phyloP scores from a whole-genome alignment of 2,113 vertebrate genomes.

The Spizaetus ornatus region DNA sequence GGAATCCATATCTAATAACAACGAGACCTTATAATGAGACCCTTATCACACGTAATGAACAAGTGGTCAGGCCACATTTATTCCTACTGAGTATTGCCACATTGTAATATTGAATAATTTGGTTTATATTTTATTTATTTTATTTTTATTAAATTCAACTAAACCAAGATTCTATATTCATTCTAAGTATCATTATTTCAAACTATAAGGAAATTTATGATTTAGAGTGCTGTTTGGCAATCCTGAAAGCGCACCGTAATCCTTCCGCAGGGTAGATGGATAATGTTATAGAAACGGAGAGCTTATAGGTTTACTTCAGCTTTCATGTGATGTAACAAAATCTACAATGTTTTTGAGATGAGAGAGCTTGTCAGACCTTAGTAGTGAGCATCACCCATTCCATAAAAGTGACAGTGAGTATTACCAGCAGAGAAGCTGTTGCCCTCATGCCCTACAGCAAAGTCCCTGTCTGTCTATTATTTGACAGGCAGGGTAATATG shows the following conservation, averaged over 20 bases:
- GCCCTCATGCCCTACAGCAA: slow-evolving; percentile 42
- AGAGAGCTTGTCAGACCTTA: slow-evolving; percentile 61
- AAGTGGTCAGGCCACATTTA: neutral
- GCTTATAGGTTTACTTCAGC: neutral
- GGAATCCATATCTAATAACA: neutral
- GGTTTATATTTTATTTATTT: neutral
- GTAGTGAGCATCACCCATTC: slow-evolving; percentile 41
- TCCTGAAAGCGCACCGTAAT: neutral
- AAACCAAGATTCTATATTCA: neutral
- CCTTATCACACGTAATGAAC: neutral
- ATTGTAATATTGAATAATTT: neutral
- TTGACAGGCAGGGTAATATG: slow-evolving; percentile 63
- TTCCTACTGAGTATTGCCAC: neutral
- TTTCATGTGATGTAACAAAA: slow-evolving; percentile 20
- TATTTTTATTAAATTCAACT: neutral
- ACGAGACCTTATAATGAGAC: neutral
- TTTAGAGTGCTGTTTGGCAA: neutral
- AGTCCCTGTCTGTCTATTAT: slow-evolving; percentile 47
- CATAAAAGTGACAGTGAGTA: slow-evolving; percentile 52
- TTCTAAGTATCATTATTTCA: neutral
- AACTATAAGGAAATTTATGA: neutral
- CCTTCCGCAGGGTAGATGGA: neutral
- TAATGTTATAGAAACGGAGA: neutral
- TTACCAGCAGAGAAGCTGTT: slow-evolving; percentile 50
- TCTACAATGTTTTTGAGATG: slow-evolving; percentile 25